Evolutionary conservation across 2,797 vertebrate species (phyloP).

Genomic region (Arrhamphus sclerolepis): DNA sequence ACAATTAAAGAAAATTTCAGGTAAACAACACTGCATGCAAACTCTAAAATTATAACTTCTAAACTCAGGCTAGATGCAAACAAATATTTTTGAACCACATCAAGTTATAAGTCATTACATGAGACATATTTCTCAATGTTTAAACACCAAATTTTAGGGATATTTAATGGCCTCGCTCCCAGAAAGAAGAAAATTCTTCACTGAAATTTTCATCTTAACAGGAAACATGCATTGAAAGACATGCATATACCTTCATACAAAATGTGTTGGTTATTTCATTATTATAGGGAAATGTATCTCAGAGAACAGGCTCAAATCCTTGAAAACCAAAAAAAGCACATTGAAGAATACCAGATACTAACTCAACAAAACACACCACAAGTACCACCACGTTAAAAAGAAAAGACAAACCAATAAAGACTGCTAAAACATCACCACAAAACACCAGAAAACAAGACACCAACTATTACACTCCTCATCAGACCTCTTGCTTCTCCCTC

Average conservation of each 20-base stretch:
- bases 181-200: neutral
- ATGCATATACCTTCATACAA: constrained; percentile 34
- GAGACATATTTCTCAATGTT: constrained; percentile 8
- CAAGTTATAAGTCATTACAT: neutral
- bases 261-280: neutral
- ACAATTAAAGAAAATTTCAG: constrained; percentile 17
- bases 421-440: constrained; percentile 32
- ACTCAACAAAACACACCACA: constrained; percentile 21
- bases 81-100: constrained; percentile 18
- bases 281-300: constrained; percentile 15
- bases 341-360: constrained; percentile 21
- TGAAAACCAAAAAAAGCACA: constrained; percentile 10
- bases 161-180: constrained; percentile 1
- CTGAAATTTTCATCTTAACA: constrained; percentile 10
- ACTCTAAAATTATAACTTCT: constrained; percentile 3
- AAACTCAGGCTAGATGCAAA: constrained; percentile 21
- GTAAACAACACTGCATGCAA: constrained; percentile 43
- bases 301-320: constrained; percentile 12
- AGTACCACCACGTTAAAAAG: constrained; percentile 31
- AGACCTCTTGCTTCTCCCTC: constrained; percentile 43
- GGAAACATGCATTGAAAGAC: constrained; percentile 27
- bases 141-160: constrained; percentile 14
- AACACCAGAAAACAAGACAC: constrained; percentile 32
- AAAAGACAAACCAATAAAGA: constrained; percentile 20
- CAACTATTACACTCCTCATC: constrained; percentile 25